Conservation (phyloP, 2,888 invertebrate genomes). For the Cryptus viduatorius region DNA sequence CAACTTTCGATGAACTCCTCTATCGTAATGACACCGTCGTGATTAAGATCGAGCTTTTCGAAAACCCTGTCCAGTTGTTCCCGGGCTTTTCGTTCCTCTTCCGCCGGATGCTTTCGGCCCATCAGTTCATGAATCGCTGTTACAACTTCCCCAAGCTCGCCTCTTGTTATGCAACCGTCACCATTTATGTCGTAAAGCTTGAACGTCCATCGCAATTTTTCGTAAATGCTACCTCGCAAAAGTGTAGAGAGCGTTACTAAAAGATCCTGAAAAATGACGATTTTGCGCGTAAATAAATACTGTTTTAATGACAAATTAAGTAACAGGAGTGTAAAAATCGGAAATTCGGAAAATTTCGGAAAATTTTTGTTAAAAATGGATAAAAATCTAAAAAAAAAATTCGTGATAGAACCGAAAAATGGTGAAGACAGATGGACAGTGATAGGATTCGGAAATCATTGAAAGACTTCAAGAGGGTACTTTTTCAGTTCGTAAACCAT, state of each 20-base stretch:
- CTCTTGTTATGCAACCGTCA: constrained; percentile 96
- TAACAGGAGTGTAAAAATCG: too few species aligned
- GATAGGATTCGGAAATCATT: too few species aligned
- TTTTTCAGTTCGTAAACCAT: too few species aligned
- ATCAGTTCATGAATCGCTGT: constrained; percentile 96
- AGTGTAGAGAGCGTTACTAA: constrained; percentile 96
- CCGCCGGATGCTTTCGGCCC: constrained; percentile 91
- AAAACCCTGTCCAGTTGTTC: constrained; percentile 96
- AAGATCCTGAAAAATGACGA: constrained; percentile 90
- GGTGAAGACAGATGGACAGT: too few species aligned
- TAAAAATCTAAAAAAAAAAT: too few species aligned
- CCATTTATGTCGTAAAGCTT: constrained; percentile 98
- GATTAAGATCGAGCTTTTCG: constrained; percentile 95
- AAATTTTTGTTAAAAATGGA: too few species aligned
- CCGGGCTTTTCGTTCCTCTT: constrained; percentile 93
- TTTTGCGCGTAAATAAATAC: not conserved
- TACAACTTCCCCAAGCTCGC: constrained; percentile 95
- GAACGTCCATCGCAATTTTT: constrained; percentile 98
- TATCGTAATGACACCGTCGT: constrained; percentile 97
- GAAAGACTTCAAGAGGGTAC: too few species aligned
- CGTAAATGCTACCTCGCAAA: constrained; percentile 96
- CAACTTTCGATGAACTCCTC: constrained; percentile 98
- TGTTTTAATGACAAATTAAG: too few species aligned
- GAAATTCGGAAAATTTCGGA: too few species aligned
- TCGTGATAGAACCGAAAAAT: too few species aligned